Percentiles rank a stretch among this genome's conserved stretches.
phyloP scores from a whole-genome alignment of 2,113 vertebrate genomes.

The Dromas ardeola region DNA sequence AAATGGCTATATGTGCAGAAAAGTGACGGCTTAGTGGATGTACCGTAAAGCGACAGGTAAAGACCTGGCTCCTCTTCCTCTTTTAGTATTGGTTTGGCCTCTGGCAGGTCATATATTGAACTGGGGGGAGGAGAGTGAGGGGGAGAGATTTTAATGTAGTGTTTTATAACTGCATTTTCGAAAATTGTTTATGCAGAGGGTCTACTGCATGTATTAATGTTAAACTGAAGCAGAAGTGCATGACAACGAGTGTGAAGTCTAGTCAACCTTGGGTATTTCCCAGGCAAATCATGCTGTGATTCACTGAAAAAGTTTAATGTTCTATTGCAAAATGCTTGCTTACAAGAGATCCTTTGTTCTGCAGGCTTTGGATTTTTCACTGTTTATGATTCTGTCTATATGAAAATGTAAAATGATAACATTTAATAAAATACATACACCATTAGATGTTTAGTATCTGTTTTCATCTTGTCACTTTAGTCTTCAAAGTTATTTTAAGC shows the following conservation, averaged over 20 bases:
- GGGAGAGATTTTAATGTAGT: neutral
- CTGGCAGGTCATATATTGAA: rapidly evolving
- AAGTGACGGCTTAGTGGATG: rapidly evolving
- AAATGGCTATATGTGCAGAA: neutral
- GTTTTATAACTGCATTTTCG: neutral
- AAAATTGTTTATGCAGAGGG: neutral
- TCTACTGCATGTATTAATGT: rapidly evolving
- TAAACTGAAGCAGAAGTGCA: neutral
- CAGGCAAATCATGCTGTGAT: neutral
- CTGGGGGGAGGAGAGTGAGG: neutral
- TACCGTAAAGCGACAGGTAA: rapidly evolving
- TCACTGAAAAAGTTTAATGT: neutral
- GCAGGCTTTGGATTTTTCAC: neutral
- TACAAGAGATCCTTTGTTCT: neutral
- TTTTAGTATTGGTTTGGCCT: neutral
- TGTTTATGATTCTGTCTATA: neutral
- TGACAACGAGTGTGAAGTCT: neutral
- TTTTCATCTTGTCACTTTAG: neutral
- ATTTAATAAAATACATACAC: constrained; percentile 4
- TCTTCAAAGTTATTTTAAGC: neutral
- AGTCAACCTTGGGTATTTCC: neutral
- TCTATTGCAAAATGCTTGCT: neutral
- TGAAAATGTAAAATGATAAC: neutral
- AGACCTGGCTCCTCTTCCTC: neutral
- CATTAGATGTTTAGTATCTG: rapidly evolving